Evolutionary conservation across 64 coral and sea anemone species (phyloP).

Genomic region (Catalaphyllia jardinei): DNA sequence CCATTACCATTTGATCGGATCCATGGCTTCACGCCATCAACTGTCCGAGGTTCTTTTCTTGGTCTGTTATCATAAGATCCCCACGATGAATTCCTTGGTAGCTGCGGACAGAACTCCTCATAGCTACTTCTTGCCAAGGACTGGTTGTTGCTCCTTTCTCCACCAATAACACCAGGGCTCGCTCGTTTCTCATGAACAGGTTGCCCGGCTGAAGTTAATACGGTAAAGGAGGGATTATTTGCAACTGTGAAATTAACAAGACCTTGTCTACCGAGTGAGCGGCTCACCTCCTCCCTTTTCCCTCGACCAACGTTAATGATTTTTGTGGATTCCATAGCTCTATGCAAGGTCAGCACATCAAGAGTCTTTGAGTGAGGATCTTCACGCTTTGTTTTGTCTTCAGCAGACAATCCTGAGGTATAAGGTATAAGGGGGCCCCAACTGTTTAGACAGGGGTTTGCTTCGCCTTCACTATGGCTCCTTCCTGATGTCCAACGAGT

Average conservation of each 20-base stretch:
- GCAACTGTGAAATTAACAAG: background rate
- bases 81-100: background rate
- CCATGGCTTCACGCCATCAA: constrained; percentile 7
- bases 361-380: background rate
- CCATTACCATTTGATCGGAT: background rate
- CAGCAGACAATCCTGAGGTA: background rate
- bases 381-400: background rate
- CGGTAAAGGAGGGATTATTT: background rate
- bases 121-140: background rate
- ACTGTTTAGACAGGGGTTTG: background rate
- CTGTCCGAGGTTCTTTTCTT: background rate
- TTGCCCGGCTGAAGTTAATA: background rate
- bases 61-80: background rate
- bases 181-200: background rate
- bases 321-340: constrained; percentile 17
- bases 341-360: background rate
- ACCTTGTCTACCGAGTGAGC: constrained; percentile 6
- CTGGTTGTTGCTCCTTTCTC: constrained; percentile 26
- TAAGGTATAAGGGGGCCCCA: background rate
- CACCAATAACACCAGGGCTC: constrained; percentile 52
- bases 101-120: background rate
- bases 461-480: background rate
- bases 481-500: background rate
- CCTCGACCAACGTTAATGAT: constrained; percentile 10
- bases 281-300: background rate